Percentiles rank a stretch among this genome's conserved stretches.
Evolutionary conservation across 2,113 vertebrate genomes (phyloP).

Genomic region (Pterocles gutturalis): DNA sequence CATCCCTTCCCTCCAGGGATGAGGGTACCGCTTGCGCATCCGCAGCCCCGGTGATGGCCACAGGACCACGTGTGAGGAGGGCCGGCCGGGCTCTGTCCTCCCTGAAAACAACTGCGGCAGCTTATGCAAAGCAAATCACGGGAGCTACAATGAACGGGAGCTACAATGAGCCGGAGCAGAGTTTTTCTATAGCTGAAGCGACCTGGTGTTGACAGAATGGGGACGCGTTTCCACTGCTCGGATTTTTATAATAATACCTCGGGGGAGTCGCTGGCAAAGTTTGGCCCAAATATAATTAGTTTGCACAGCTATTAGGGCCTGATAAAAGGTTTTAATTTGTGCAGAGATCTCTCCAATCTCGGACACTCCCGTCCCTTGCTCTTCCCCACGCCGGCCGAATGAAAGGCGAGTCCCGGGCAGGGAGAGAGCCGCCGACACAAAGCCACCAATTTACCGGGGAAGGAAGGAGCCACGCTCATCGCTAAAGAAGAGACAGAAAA

Average conservation of each 20-base stretch:
- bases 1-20: background rate
- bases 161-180: slow-evolving; percentile 35
- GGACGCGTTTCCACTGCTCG: slow-evolving; percentile 76
- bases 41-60: fast-evolving
- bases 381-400: background rate
- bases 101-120: background rate
- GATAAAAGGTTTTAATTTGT: slow-evolving; percentile 84
- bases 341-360: slow-evolving; percentile 70
- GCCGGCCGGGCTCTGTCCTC: background rate
- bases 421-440: background rate
- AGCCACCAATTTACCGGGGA: background rate
- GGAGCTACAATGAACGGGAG: slow-evolving; percentile 51
- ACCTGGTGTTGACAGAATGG: slow-evolving; percentile 83
- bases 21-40: fast-evolving
- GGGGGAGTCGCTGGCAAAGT: slow-evolving; percentile 76
- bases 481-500: background rate
- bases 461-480: background rate
- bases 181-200: slow-evolving; percentile 70
- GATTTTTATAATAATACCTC: slow-evolving; percentile 83
- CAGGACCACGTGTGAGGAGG: background rate
- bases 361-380: slow-evolving; percentile 29
- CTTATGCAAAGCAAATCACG: slow-evolving; percentile 66
- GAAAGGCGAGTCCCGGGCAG: background rate
- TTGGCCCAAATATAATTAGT: slow-evolving; percentile 84
- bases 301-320: slow-evolving; percentile 80